A percentile compares a stretch with the other conserved stretches of the same genome.
Conservation (phyloP, 2,113 vertebrate genomes). For the Argyrosomus japonicus region DNA sequence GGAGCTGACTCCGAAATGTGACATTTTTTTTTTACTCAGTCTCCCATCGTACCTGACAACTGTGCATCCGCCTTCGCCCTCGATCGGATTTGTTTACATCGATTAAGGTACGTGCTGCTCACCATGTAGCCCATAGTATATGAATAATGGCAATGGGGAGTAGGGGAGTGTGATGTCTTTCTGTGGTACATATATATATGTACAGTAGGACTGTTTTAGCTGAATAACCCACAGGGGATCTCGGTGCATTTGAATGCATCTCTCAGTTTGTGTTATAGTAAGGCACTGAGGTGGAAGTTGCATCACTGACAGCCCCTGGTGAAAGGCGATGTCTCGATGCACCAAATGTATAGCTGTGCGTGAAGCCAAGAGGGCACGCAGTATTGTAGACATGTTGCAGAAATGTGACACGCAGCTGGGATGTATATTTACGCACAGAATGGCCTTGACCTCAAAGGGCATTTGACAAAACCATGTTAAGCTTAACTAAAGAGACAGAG, state of each 20-base stretch:
- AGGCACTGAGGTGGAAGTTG: constrained; percentile 47
- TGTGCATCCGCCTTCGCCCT: constrained; percentile 57
- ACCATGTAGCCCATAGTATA: constrained; percentile 27
- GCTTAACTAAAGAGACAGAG: constrained; percentile 1
- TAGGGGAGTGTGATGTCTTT: neutral
- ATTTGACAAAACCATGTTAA: constrained; percentile 20
- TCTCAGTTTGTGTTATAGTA: constrained; percentile 12
- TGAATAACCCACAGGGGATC: neutral
- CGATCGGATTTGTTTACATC: constrained; percentile 72
- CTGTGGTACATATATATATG: constrained; percentile 22
- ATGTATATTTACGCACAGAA: constrained; percentile 21
- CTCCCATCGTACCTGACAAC: constrained; percentile 48
- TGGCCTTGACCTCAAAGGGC: constrained; percentile 39
- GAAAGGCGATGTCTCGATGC: constrained; percentile 65
- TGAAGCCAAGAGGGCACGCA: constrained; percentile 36
- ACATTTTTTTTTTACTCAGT: constrained; percentile 57
- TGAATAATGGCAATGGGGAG: constrained; percentile 1
- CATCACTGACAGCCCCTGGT: constrained; percentile 43
- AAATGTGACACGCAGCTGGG: constrained; percentile 28
- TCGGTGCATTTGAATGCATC: constrained; percentile 24
- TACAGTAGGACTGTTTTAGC: neutral
- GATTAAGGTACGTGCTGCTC: constrained; percentile 77
- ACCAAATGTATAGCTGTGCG: constrained; percentile 64
- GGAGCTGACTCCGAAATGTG: constrained; percentile 79
- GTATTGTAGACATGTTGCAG: constrained; percentile 14